Percentiles rank a stretch among this genome's conserved stretches.
Evolutionary conservation across 2,113 vertebrate genomes (phyloP).

Genomic region (Rhinopomastus cyanomelas): DNA sequence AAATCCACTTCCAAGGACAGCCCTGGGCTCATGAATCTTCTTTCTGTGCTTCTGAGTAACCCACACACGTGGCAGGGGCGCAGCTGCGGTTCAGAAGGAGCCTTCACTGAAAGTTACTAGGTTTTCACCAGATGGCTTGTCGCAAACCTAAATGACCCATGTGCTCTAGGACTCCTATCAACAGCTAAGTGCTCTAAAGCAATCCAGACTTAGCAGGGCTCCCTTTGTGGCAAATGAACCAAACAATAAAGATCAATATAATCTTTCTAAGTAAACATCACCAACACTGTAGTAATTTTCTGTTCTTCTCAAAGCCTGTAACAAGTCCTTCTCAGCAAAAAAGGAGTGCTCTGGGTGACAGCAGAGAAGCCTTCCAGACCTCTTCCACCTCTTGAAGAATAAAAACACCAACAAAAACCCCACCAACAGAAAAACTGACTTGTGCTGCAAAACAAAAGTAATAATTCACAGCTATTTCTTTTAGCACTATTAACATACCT

Average conservation of each 20-base stretch:
- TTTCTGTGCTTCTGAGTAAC: neutral
- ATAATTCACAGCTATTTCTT: neutral
- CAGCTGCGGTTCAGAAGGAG: neutral
- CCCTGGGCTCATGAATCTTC: neutral
- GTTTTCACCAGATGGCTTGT: neutral
- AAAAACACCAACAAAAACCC: neutral
- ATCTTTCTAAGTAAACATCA: neutral
- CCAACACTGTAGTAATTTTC: neutral
- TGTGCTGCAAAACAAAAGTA: neutral
- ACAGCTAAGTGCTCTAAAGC: neutral
- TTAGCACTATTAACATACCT: neutral
- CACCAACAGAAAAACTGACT: neutral
- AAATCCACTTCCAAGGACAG: neutral
- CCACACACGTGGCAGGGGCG: accelerated
- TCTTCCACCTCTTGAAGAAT: neutral
- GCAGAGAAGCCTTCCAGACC: neutral
- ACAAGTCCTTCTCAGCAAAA: neutral
- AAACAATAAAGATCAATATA: neutral
- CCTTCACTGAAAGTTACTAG: neutral
- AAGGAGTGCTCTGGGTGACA: neutral
- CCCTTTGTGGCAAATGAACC: neutral
- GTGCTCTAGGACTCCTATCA: neutral
- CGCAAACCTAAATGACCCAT: neutral
- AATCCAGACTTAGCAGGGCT: neutral
- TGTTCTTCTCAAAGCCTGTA: neutral